Evolutionary conservation across 2,888 invertebrate genomes (phyloP).

Genomic region (Loripinus fragilis): DNA sequence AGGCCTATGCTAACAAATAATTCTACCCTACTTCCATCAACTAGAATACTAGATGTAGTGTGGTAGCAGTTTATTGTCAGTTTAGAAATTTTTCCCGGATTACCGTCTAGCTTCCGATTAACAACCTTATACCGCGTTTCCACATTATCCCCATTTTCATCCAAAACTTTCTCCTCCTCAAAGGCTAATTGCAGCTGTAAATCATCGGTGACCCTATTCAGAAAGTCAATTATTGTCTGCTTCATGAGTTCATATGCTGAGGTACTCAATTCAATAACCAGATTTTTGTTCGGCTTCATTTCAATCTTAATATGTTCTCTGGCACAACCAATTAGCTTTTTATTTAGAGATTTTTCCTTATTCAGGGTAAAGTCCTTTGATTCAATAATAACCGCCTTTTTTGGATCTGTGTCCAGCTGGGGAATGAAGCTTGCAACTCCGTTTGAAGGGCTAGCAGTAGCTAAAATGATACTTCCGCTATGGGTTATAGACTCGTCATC

Average conservation of each 20-base stretch:
- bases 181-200: no score
- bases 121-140: neutral
- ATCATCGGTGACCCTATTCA: neutral
- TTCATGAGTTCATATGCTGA: neutral
- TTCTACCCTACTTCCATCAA: neutral
- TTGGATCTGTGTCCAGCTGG: no score
- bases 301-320: neutral
- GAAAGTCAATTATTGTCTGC: neutral
- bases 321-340: neutral
- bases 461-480: no score
- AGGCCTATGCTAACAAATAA: neutral
- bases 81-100: neutral
- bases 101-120: neutral
- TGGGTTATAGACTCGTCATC: no score
- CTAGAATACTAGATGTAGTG: neutral
- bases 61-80: neutral
- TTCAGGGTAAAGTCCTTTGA: neutral
- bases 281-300: neutral
- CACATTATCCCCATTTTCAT: neutral
- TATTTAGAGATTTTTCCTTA: neutral
- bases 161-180: no score
- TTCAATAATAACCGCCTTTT: no score
- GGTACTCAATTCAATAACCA: neutral
- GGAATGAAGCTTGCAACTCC: no score
- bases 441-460: no score